Evolutionary conservation across 2,888 invertebrate genomes (phyloP), one percentile per base, ranked within the genome.

Genomic region (Nesidiocoris tenuis): DNA sequence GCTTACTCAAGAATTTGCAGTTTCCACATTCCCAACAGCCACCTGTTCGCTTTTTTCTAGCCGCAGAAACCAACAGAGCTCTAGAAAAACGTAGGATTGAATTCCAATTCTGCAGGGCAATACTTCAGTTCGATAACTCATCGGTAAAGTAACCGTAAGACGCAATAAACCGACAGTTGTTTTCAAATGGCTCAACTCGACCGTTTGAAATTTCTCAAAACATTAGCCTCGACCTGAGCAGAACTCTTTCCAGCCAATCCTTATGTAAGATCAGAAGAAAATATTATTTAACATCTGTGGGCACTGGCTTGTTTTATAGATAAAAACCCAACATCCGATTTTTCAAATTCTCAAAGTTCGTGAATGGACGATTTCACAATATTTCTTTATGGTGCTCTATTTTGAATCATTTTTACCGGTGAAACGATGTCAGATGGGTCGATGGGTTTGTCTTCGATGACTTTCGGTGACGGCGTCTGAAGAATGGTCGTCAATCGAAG

Each of bases 381-480:
- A n/a, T n/a, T n/a, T n/a, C n/a, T n/a, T n/a, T n/a, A n/a, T n/a
- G n/a, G n/a, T n/a, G n/a, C n/a, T n/a, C n/a, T n/a, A n/a, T n/a
- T n/a, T n/a, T n/a, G n/a, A n/a, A n/a, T n/a, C n/a, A n/a, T n/a
- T 72, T 77, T 39, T 65, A 78, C 77, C 67, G 77, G 76, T 23
- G 74, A 77, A 39, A 75, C 65, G 54, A 72, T 72, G 17, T 78
- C 68, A 57, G 54, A 61, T 19, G 76, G 74, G 74, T 76, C 77
- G 59, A 76, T 67, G 39, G 78, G 78, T 74, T 78, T 79, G 68
- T 79, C 78, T 76, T 79, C 79, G 75, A 79, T 75, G 65, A 79
- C 75, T 55, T 75, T 75, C 17, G 77, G 79, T 63, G 77, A 71
- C 66, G 78, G 76, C 39, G 77, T 54, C 74, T 77, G 77, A 3